These are phyloP conservation scores for Crypturellus undulatus DNA, from an alignment of 2,113 vertebrate species.

Conservation along the genomic window DNA sequence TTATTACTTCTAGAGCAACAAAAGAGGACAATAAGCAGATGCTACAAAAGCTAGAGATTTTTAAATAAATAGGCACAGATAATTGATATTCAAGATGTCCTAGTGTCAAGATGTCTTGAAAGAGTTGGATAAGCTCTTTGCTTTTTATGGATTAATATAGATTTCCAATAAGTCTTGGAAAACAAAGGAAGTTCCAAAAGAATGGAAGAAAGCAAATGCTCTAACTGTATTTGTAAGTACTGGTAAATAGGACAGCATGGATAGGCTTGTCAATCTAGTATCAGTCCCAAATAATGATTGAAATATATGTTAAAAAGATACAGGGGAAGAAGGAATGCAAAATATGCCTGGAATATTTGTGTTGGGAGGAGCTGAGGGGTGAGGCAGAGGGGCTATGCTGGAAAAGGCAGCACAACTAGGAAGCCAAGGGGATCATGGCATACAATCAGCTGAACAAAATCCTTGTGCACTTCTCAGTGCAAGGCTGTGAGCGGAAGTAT, in stretches of 20 bases:
- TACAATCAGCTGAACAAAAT: neutral
- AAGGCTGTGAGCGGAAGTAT: neutral
- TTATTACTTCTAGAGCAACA: neutral
- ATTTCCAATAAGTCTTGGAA: conserved; percentile 48
- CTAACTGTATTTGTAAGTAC: conserved; percentile 10
- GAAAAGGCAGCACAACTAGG: neutral
- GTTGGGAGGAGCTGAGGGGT: neutral
- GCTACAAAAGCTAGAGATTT: neutral
- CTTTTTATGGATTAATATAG: conserved; percentile 6
- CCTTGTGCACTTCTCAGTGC: neutral
- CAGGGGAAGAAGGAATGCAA: neutral
- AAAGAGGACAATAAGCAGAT: neutral
- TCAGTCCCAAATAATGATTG: neutral
- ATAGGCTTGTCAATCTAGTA: neutral
- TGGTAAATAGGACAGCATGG: neutral
- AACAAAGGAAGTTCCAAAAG: conserved; percentile 38
- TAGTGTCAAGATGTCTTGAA: neutral
- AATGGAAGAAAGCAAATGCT: conserved; percentile 34
- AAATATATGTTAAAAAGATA: conserved; percentile 7
- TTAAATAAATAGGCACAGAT: conserved; percentile 10
- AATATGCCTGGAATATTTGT: neutral
- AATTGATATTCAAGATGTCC: neutral
- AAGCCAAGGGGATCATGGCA: neutral
- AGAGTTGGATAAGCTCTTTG: neutral
- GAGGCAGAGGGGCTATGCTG: neutral